Conservation (phyloP, 2,888 invertebrate species). For the Acanthosepion pharaonis region DNA sequence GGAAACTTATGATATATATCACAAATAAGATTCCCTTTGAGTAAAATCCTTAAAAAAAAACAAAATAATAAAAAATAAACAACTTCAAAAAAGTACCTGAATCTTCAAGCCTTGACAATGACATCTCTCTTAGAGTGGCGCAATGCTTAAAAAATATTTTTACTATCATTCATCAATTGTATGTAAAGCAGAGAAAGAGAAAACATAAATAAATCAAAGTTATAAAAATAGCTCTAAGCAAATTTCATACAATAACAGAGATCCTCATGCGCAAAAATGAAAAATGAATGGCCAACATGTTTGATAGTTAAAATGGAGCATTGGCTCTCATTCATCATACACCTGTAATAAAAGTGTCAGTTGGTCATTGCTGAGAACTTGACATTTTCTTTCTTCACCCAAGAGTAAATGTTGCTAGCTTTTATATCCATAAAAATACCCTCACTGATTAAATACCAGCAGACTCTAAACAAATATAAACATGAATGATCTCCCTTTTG, state of each 20-base stretch:
- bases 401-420: neutral
- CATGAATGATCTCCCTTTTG: too few relatives aligned
- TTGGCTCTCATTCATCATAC: neutral
- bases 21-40: neutral
- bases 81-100: neutral
- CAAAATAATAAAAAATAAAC: neutral
- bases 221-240: neutral
- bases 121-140: neutral
- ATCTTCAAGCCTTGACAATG: neutral
- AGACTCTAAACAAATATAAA: neutral
- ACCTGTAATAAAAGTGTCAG: slow-evolving; percentile 13
- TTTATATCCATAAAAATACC: neutral
- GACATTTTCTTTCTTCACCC: neutral
- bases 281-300: neutral
- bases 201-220: neutral
- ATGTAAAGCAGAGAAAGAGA: neutral
- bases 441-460: neutral
- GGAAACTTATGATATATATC: neutral
- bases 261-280: neutral
- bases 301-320: neutral
- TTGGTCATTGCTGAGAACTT: neutral
- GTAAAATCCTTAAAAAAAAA: neutral
- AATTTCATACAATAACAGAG: neutral
- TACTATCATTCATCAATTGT: neutral
- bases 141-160: neutral